These are phyloP conservation scores for Caenorhabditis japonica DNA, from an alignment of 2,888 invertebrate species.

Conservation along the genomic window DNA sequence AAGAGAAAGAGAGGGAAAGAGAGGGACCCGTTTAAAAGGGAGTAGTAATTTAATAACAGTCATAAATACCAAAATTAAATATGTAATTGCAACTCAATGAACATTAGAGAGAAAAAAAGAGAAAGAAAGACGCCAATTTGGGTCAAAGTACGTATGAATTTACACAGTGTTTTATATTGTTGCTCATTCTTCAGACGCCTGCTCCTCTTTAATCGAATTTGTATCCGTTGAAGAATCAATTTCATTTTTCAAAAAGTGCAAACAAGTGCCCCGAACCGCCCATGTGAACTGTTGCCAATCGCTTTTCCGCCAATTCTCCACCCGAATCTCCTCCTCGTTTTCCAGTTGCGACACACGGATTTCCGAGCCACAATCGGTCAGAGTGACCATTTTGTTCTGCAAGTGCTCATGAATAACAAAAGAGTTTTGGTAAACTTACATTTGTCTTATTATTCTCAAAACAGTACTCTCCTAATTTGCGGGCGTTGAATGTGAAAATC, in stretches of 20 bases:
- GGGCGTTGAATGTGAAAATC: conserved; percentile 63
- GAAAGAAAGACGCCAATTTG: conserved; percentile 34
- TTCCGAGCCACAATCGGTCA: conserved; percentile 61
- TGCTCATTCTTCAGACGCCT: too few species aligned
- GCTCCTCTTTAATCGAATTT: too few species aligned
- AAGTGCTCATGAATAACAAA: too few species aligned
- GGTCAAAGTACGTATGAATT: too few species aligned
- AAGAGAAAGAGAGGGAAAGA: too few species aligned
- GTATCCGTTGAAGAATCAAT: too few species aligned
- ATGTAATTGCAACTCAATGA: conserved; percentile 2
- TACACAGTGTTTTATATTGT: too few species aligned
- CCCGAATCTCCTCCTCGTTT: conserved; percentile 59
- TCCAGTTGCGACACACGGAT: conserved; percentile 59
- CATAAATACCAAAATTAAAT: too few species aligned
- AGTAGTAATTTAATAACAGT: too few species aligned
- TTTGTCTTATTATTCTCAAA: conserved; percentile 59
- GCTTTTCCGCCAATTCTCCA: conserved; percentile 64
- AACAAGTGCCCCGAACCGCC: conserved; percentile 67
- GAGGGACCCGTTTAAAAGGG: too few species aligned
- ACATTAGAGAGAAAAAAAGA: too few species aligned
- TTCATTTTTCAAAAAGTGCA: conserved; percentile 58
- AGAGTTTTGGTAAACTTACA: conserved; percentile 48
- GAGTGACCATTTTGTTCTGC: conserved; percentile 62
- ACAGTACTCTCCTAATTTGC: conserved; percentile 63
- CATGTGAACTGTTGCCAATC: conserved; percentile 69